Evolutionary conservation across 1,140 invertebrate species (phyloP).

Genomic region (Lucilia sericata): DNA sequence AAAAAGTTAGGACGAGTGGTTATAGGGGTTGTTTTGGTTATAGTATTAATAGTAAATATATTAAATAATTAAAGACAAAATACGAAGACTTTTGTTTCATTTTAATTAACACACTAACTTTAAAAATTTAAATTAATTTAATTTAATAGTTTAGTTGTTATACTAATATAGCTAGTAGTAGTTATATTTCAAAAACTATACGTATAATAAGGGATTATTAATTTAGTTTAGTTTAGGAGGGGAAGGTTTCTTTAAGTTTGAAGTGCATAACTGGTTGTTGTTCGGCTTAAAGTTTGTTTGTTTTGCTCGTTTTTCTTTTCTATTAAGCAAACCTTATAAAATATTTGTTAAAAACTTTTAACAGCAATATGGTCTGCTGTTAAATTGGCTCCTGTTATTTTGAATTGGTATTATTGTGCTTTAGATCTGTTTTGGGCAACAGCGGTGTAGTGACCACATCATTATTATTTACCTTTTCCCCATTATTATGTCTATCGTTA

Average conservation of each 20-base stretch:
- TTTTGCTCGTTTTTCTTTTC: too few relatives aligned
- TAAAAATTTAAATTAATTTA: not conserved
- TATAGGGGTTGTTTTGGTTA: not conserved
- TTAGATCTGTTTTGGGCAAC: constrained; percentile 43
- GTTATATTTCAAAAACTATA: not conserved
- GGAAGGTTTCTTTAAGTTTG: constrained; percentile 15
- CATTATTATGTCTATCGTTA: constrained; percentile 21
- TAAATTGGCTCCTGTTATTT: constrained; percentile 46
- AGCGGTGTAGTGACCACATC: constrained; percentile 46
- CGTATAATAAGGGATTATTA: not conserved
- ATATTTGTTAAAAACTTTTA: constrained; percentile 44
- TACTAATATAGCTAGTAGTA: constrained; percentile 9
- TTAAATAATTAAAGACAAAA: not conserved
- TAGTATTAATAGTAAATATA: not conserved
- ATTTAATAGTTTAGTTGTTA: not conserved
- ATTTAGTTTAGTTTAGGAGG: not conserved
- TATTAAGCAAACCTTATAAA: not conserved
- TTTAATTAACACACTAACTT: too few relatives aligned
- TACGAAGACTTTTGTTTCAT: not conserved
- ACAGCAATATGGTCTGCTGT: constrained; percentile 34
- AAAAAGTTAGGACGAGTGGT: not conserved
- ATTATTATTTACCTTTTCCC: constrained; percentile 36
- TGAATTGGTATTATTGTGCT: constrained; percentile 31
- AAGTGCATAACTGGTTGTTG: constrained; percentile 35
- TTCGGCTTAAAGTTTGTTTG: not conserved